Conservation (phyloP, 2,797 vertebrate species). For the Decapterus maruadsi region DNA sequence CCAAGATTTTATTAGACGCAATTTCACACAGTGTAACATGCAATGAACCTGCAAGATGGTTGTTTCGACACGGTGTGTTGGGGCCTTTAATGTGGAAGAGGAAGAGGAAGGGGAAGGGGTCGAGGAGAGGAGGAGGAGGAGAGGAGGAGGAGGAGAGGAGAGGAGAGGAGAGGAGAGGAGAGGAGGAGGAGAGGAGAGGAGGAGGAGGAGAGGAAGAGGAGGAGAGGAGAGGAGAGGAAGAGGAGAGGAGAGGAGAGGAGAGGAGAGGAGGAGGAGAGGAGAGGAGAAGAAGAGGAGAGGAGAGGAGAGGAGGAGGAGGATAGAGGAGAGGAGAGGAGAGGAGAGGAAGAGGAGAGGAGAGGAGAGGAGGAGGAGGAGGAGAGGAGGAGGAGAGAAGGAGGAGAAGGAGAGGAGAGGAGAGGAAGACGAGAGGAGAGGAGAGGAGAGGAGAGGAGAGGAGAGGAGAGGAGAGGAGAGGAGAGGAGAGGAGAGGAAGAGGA, state of each 20-base stretch:
- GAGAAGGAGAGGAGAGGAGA: too few species aligned
- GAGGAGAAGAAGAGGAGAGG: conserved; percentile 45
- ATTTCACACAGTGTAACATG: conserved; percentile 28
- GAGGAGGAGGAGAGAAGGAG: too few species aligned
- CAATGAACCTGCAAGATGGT: conserved; percentile 26
- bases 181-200: conserved; percentile 35
- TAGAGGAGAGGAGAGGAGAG: too few species aligned
- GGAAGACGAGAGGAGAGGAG: conserved; percentile 40
- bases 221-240: too few species aligned
- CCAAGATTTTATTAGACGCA: conserved; percentile 29
- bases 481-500: conserved; percentile 6
- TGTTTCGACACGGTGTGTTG: conserved; percentile 8
- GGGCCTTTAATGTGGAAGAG: conserved; percentile 17
- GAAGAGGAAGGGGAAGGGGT: neutral
- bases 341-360: conserved; percentile 12
- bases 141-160: conserved; percentile 17
- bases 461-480: too few species aligned
- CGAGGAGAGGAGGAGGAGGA: neutral
- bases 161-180: too few species aligned
- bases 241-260: too few species aligned
- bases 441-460: conserved; percentile 49
- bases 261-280: conserved; percentile 46
- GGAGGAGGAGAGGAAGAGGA: too few species aligned
- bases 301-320: too few species aligned
- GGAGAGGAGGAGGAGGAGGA: neutral